Evolutionary conservation across 1,140 invertebrate genomes (phyloP).

Genomic region (Pogonomyrmex californicus): DNA sequence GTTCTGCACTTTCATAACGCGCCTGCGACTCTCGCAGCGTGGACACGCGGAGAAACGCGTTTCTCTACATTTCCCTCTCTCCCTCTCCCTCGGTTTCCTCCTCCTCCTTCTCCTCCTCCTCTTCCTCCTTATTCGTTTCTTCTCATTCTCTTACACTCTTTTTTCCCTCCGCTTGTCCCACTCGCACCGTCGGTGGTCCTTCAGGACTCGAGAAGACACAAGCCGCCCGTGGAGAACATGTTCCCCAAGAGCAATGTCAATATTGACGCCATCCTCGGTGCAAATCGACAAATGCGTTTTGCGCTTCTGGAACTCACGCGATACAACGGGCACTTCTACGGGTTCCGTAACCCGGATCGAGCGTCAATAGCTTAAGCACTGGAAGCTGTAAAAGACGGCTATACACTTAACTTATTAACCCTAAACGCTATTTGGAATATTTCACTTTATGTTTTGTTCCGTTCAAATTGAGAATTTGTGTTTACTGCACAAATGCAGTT

Average conservation of each 20-base stretch:
- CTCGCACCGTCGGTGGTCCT: constrained; percentile 71
- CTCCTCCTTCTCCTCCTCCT: constrained; percentile 17
- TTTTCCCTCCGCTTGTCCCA: constrained; percentile 57
- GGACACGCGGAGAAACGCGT: constrained; percentile 37
- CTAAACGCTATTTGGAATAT: constrained; percentile 8
- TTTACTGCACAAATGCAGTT: not conserved
- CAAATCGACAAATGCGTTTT: constrained; percentile 75
- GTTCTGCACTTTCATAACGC: constrained; percentile 79
- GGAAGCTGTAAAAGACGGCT: constrained; percentile 27
- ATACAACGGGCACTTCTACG: constrained; percentile 34
- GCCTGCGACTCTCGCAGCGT: constrained; percentile 58
- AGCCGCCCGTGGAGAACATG: constrained; percentile 71
- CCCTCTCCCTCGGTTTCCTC: not conserved
- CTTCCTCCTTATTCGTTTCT: not conserved
- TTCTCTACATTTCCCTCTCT: constrained; percentile 10
- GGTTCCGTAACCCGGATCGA: constrained; percentile 56
- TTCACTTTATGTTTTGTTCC: not conserved
- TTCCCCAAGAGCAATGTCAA: constrained; percentile 79
- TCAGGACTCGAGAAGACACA: constrained; percentile 72
- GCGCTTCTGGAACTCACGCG: constrained; percentile 69
- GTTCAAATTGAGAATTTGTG: constrained; percentile 11
- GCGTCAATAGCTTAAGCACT: constrained; percentile 29
- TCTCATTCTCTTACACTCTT: constrained; percentile 19
- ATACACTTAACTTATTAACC: constrained; percentile 30
- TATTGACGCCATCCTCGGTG: constrained; percentile 79